Evolutionary conservation across 2,888 invertebrate genomes (phyloP).

Genomic region (Caenorhabditis sp.): DNA sequence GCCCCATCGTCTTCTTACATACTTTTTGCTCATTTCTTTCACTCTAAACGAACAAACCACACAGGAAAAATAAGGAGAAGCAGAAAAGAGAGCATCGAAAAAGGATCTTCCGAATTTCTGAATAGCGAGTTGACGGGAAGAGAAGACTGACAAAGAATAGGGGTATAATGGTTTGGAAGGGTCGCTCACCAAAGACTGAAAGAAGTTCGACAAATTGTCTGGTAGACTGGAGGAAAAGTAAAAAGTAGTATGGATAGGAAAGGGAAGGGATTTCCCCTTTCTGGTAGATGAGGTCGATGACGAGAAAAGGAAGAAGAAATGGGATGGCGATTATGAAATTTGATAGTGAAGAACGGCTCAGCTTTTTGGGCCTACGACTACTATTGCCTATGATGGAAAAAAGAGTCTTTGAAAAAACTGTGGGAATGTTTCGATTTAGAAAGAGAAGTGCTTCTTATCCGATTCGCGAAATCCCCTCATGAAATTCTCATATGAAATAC

Average conservation of each 20-base stretch:
- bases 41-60: conserved; percentile 46
- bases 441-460: conserved; percentile 41
- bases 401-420: conserved; percentile 5
- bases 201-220: conserved; percentile 38
- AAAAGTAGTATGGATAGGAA: conserved; percentile 22
- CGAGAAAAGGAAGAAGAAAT: conserved; percentile 19
- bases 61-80: conserved; percentile 38
- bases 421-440: conserved; percentile 49
- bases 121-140: conserved; percentile 27
- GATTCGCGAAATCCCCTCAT: conserved; percentile 41
- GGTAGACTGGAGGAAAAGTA: conserved; percentile 2
- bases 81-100: conserved; percentile 50
- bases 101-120: conserved; percentile 49
- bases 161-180: conserved; percentile 31
- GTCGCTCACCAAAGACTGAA: background rate
- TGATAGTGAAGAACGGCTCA: conserved; percentile 61
- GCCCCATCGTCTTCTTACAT: conserved; percentile 24
- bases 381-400: background rate
- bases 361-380: conserved; percentile 31
- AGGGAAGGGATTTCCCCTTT: conserved; percentile 16
- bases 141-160: conserved; percentile 34
- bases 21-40: conserved; percentile 24
- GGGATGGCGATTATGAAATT: conserved; percentile 53
- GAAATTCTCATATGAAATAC: conserved; percentile 36
- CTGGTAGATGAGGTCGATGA: conserved; percentile 17